Conservation (phyloP, 1,140 invertebrate species). For the Plectus sambesii region DNA sequence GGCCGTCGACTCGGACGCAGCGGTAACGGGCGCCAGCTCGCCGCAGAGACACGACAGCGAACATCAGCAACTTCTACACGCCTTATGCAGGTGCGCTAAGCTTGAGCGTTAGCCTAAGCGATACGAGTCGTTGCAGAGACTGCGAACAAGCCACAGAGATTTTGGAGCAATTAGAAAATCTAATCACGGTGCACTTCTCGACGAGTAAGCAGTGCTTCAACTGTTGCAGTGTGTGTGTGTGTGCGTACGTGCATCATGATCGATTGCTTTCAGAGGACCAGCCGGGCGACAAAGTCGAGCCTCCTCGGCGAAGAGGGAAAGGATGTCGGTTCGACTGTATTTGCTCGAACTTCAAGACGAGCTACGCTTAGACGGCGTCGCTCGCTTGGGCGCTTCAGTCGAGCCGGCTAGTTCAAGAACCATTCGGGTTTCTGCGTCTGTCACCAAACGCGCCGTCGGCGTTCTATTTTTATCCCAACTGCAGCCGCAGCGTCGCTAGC, state of each 20-base stretch:
- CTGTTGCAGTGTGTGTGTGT: no score
- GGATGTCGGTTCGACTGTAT: conserved; percentile 41
- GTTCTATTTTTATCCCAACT: no score
- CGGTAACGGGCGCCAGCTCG: background rate
- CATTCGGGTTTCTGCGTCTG: no score
- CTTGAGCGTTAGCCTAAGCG: conserved; percentile 21
- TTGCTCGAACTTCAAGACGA: conserved; percentile 43
- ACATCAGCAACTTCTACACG: background rate
- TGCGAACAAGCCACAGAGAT: conserved; percentile 16
- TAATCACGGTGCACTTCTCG: conserved; percentile 45
- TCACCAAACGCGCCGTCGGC: no score
- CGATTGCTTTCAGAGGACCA: no score
- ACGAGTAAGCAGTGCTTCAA: conserved; percentile 39
- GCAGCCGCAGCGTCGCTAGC: no score
- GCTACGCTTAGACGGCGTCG: no score
- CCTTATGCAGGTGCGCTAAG: conserved; percentile 4
- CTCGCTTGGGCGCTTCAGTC: no score
- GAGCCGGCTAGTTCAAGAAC: no score
- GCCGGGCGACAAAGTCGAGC: conserved; percentile 37
- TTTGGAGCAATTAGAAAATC: conserved; percentile 41
- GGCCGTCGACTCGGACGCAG: background rate
- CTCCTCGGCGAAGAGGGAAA: conserved; percentile 30
- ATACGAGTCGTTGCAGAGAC: background rate
- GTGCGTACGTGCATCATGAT: no score
- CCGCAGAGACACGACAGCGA: background rate